Evolutionary conservation across 30 jellyfish, hydroid and myxozoan species (phyloP).

Genomic region (Pseudorhiza aurosa): DNA sequence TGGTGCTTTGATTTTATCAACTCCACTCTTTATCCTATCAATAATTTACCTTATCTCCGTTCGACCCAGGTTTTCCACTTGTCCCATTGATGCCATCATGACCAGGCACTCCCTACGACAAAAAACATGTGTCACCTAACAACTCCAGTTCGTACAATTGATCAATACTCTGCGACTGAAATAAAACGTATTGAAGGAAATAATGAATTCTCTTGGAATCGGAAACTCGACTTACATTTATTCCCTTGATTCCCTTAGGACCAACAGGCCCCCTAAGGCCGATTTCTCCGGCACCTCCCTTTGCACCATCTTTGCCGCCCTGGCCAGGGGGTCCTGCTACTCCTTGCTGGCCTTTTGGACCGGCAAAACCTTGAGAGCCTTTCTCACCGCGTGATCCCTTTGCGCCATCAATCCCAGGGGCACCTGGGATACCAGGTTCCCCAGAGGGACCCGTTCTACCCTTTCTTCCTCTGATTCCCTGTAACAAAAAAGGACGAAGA

Average conservation of each 20-base stretch:
- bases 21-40: too few relatives aligned
- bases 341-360: constrained; percentile 28
- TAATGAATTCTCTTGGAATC: too few relatives aligned
- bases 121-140: neutral
- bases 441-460: constrained; percentile 11
- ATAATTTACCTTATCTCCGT: constrained; percentile 67
- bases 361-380: neutral
- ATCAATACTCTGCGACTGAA: too few relatives aligned
- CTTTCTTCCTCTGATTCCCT: constrained; percentile 11
- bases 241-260: constrained; percentile 15
- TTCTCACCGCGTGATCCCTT: neutral
- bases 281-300: constrained; percentile 39
- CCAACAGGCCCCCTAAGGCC: constrained; percentile 34
- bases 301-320: constrained; percentile 46
- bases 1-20: too few relatives aligned
- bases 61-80: constrained; percentile 41
- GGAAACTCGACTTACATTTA: neutral
- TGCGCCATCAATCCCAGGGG: constrained; percentile 26
- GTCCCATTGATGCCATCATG: constrained; percentile 35
- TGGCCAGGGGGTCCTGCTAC: constrained; percentile 16
- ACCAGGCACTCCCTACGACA: constrained; percentile 52
- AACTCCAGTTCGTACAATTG: too few relatives aligned
- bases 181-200: too few relatives aligned
- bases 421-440: constrained; percentile 6
- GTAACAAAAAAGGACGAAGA: neutral